Evolutionary conservation across 1,140 invertebrate species (phyloP).

Genomic region (Cepaea nemoralis): DNA sequence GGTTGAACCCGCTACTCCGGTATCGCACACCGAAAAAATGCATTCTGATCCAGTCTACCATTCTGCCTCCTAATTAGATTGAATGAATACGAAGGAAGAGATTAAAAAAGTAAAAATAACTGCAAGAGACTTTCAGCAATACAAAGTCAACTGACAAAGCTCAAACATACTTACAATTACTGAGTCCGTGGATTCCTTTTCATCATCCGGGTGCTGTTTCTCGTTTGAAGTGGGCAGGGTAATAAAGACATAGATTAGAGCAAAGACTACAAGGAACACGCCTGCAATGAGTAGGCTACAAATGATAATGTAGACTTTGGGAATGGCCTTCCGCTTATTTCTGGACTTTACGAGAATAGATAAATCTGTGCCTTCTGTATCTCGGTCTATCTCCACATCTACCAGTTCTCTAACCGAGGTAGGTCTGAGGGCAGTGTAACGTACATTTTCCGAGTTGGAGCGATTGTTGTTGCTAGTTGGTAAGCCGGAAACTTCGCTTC

Average conservation of each 20-base stretch:
- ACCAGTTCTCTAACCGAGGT: neutral
- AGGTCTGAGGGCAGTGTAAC: neutral
- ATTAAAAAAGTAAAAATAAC: no score
- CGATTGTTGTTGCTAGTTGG: neutral
- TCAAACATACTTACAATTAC: neutral
- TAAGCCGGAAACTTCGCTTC: neutral
- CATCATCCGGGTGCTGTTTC: constrained; percentile 9
- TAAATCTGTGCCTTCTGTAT: neutral
- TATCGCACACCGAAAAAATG: no score
- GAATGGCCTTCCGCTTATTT: neutral
- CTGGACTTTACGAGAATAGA: constrained; percentile 47
- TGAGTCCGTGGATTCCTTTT: neutral
- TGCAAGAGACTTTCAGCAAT: no score
- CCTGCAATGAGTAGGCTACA: constrained; percentile 15
- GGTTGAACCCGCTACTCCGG: no score
- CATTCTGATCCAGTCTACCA: no score
- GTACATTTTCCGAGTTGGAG: neutral
- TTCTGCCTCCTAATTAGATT: no score
- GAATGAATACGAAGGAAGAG: no score
- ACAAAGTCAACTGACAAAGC: neutral
- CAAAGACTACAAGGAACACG: constrained; percentile 13
- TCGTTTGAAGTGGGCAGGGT: constrained; percentile 31
- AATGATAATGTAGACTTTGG: constrained; percentile 35
- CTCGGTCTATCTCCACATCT: neutral
- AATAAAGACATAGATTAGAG: constrained; percentile 40